phyloP scores from a whole-genome alignment of 2,113 vertebrate species.

The Labrus mixtus region DNA sequence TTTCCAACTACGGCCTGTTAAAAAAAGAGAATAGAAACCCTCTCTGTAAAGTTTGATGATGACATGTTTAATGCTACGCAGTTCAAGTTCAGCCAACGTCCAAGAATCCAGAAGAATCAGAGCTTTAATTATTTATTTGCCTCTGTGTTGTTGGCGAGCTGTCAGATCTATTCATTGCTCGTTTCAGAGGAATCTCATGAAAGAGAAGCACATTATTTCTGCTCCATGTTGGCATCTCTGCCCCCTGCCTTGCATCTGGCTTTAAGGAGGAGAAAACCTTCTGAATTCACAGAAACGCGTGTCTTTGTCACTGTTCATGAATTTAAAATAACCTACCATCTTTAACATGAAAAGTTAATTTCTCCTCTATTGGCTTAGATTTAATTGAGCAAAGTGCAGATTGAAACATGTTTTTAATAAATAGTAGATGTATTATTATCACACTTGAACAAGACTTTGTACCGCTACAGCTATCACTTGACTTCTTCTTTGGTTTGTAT shows the following conservation, averaged over 20 bases:
- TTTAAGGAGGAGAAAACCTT: constrained; percentile 18
- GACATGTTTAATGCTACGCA: neutral
- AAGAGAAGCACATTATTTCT: constrained; percentile 47
- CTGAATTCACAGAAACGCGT: constrained; percentile 12
- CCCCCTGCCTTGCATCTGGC: constrained; percentile 28
- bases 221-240: constrained; percentile 19
- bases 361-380: neutral
- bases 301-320: constrained; percentile 1
- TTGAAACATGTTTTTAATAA: neutral
- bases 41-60: neutral
- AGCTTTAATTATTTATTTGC: constrained; percentile 2
- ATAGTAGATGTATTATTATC: no score
- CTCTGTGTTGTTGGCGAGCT: constrained; percentile 13
- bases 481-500: no score
- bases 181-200: constrained; percentile 64
- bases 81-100: neutral
- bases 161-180: constrained; percentile 38
- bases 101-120: neutral
- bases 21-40: neutral
- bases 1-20: neutral
- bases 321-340: no score
- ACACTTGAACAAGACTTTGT: neutral
- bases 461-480: no score
- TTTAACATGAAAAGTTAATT: no score
- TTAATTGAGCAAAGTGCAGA: neutral